phyloP scores from a whole-genome alignment of 2,888 invertebrate species.

The Parnassius mnemosyne region DNA sequence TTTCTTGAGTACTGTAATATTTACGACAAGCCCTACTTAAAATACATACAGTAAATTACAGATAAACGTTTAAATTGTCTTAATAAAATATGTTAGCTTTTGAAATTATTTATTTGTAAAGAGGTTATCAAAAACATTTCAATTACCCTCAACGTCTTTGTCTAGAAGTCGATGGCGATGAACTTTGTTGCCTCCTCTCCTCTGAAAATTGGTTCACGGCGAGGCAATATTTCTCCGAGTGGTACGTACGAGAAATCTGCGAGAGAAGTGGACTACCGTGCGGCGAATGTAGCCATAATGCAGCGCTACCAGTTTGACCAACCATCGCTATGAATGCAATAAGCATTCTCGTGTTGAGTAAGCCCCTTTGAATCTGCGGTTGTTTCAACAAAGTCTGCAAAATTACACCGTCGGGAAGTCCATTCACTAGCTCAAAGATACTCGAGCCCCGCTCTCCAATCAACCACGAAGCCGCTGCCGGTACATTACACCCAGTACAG shows the following conservation, averaged over 20 bases:
- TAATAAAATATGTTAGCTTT: background rate
- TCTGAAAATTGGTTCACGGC: conserved; percentile 74
- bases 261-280: conserved; percentile 70
- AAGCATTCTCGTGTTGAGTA: conserved; percentile 69
- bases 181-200: conserved; percentile 36
- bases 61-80: conserved; percentile 9
- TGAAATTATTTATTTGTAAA: too few relatives aligned
- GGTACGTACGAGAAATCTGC: conserved; percentile 72
- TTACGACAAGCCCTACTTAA: too few relatives aligned
- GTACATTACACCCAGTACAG: conserved; percentile 63
- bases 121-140: too few relatives aligned
- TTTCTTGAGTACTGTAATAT: too few relatives aligned
- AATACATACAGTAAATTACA: conserved; percentile 2
- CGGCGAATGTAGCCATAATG: conserved; percentile 70
- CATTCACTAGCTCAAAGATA: conserved; percentile 65
- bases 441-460: conserved; percentile 71
- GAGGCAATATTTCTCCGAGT: conserved; percentile 72
- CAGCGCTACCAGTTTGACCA: conserved; percentile 66
- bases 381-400: conserved; percentile 65
- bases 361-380: conserved; percentile 68
- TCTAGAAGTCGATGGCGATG: conserved; percentile 59
- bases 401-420: conserved; percentile 64
- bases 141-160: conserved; percentile 42
- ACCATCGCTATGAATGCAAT: conserved; percentile 74
- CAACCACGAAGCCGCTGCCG: conserved; percentile 70